Evolutionary conservation across 2,888 invertebrate genomes (phyloP).

Genomic region (Pseudococcus viburni): DNA sequence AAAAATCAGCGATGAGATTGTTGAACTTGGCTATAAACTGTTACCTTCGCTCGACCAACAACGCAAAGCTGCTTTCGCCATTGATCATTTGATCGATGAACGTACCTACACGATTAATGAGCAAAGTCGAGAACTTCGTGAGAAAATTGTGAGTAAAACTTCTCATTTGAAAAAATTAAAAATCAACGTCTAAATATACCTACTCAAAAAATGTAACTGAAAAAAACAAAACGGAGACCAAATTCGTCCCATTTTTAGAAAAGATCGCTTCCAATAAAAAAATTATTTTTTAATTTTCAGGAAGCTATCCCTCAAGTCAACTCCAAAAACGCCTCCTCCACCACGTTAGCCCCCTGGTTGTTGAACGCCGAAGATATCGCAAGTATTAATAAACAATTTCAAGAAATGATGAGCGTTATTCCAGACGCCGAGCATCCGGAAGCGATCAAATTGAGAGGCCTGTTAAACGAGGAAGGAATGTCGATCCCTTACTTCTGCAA

Average conservation of each 20-base stretch:
- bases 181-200: too few species aligned
- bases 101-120: neutral
- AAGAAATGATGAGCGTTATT: neutral
- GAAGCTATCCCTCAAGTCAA: neutral
- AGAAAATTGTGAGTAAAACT: neutral
- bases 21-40: neutral
- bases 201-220: too few species aligned
- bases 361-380: neutral
- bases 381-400: neutral
- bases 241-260: too few species aligned
- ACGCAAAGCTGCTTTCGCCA: neutral
- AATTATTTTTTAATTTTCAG: neutral
- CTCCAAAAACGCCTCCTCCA: neutral
- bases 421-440: neutral
- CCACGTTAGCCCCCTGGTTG: neutral
- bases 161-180: neutral
- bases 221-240: too few species aligned
- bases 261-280: too few species aligned
- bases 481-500: neutral
- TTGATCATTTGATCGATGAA: neutral
- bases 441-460: neutral
- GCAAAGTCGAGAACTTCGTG: neutral
- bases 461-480: neutral
- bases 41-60: neutral
- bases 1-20: neutral